Evolutionary conservation across 2,797 vertebrate species (phyloP), one percentile per base, ranked within the genome.

Genomic region (Rhincodon typus): DNA sequence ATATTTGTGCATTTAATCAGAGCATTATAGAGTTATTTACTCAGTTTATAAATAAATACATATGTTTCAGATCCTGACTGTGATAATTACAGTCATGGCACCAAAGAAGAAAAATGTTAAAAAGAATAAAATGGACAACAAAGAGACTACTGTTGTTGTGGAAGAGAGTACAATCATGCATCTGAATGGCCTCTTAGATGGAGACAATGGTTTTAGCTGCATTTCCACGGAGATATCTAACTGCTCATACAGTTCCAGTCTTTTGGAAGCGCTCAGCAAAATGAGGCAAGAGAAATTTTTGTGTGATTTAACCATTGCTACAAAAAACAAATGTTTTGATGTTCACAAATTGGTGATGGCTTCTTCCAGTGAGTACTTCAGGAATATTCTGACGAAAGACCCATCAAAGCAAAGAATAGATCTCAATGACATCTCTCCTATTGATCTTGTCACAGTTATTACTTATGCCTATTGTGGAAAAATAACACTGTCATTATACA

Each of bases 341-440:
- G 99, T 99, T 96, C 99, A 99, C 97, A 99, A 98, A 96, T 98
- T 99, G 53, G 98, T 99, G 96, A 99, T 99, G 99, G 99, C 99
- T 96, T 99, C 99, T 50, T 99, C 98, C 97, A 99, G 99, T 66
- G 98, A 99, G 95, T 99, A 99, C 97, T 98, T 99, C 95, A 97
- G 98, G 96, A 98, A 98, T 96, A 98, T 99, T 96, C 97, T 99
- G 95, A 99, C 98, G 97, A 99, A 99, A 97, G 99, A 99, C 96
- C 97, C 99, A 0, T 96, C 97, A 62, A 98, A 98, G 96, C 98
- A 98, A 96, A 98, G 98, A 96, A 98, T 99, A 27, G 99, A 99
- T 96, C 98, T 99, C 96, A 99, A 97, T 27, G 99, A 99, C 67
- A 96, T 99, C 8, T 98, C 99, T 3, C 99, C 99, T 0, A 97